phyloP scores from a whole-genome alignment of 2,113 vertebrate genomes.

The Pedionomus torquatus region DNA sequence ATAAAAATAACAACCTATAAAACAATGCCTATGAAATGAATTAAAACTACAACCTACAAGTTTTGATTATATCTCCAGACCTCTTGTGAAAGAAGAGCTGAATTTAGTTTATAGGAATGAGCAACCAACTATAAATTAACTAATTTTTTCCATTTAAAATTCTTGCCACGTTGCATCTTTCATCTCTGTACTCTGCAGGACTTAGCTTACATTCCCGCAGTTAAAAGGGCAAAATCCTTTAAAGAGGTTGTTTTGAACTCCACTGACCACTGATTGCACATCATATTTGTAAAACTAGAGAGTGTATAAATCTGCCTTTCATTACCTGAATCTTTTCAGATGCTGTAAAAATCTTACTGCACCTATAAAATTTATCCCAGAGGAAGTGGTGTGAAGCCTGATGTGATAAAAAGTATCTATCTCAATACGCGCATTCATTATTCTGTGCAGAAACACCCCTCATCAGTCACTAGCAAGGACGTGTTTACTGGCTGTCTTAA shows the following conservation, averaged over 20 bases:
- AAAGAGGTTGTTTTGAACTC: not conserved
- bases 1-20: not conserved
- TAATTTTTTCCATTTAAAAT: not conserved
- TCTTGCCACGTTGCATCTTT: not conserved
- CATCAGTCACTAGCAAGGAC: not conserved
- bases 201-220: not conserved
- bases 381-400: not conserved
- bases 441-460: not conserved
- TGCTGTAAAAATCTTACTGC: conserved; percentile 8
- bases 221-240: not conserved
- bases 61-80: not conserved
- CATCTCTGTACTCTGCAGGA: not conserved
- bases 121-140: not conserved
- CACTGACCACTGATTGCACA: not conserved
- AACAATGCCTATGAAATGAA: not conserved
- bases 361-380: not conserved
- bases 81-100: not conserved
- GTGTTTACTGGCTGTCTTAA: not conserved
- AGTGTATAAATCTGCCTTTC: not conserved
- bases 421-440: not conserved
- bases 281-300: not conserved
- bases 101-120: not conserved
- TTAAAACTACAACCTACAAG: not conserved
- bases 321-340: not conserved
- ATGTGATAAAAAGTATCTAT: not conserved